A percentile compares a stretch with the other conserved stretches of the same genome.
phyloP scores from a whole-genome alignment of 2,113 vertebrate species.

The Ibidorhyncha struthersii region DNA sequence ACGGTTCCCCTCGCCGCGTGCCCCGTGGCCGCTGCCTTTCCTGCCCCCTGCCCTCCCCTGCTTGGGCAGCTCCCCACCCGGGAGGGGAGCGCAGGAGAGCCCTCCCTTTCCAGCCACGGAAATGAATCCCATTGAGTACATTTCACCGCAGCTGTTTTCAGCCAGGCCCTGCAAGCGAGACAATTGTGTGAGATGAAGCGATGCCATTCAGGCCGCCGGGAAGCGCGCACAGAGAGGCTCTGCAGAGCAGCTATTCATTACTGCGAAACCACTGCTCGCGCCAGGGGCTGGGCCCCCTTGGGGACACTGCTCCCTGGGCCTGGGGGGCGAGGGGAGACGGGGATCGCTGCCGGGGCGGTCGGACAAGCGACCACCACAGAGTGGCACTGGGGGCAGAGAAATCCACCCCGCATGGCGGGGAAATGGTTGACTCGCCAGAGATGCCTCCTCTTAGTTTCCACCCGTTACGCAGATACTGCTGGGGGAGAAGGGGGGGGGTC shows the following conservation, averaged over 20 bases:
- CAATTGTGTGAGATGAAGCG: neutral
- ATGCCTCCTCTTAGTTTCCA: neutral
- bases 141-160: neutral
- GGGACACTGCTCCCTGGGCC: neutral
- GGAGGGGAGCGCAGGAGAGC: neutral
- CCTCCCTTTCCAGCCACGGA: neutral
- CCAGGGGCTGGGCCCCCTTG: neutral
- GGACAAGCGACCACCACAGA: accelerated
- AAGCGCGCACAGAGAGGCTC: neutral
- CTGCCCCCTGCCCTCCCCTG: neutral
- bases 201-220: neutral
- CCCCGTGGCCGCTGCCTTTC: neutral
- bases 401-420: accelerated
- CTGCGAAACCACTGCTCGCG: accelerated
- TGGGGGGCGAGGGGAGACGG: neutral
- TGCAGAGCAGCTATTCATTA: neutral
- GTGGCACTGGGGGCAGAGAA: neutral
- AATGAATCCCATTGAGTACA: neutral
- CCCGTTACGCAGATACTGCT: neutral
- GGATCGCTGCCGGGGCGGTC: accelerated
- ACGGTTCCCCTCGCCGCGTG: accelerated
- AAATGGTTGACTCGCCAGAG: neutral
- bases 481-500: neutral
- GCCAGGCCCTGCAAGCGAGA: neutral
- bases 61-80: neutral